Conservation (phyloP, 2,888 invertebrate genomes). For the Teleiodes luculella region DNA sequence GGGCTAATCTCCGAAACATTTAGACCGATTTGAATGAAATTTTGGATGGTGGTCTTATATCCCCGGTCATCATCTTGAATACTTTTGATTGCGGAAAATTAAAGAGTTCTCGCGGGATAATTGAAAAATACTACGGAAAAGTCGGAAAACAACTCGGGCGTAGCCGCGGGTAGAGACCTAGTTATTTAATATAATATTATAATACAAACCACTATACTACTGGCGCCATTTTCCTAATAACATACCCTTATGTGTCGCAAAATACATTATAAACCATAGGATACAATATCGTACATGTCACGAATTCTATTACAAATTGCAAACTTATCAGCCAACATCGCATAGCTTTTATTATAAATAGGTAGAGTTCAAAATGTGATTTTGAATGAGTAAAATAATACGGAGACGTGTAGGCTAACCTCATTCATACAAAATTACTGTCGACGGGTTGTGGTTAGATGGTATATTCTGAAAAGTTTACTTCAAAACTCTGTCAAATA, state of each 20-base stretch:
- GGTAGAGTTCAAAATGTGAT: slow-evolving; percentile 29
- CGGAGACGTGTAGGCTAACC: slow-evolving; percentile 51
- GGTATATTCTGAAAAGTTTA: slow-evolving; percentile 38
- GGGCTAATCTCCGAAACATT: too few relatives aligned
- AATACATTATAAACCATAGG: slow-evolving; percentile 35
- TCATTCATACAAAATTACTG: slow-evolving; percentile 58
- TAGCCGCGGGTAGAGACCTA: too few relatives aligned
- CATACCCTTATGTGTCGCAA: slow-evolving; percentile 41
- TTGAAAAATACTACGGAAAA: too few relatives aligned
- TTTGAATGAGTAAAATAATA: slow-evolving; percentile 17
- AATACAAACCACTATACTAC: too few relatives aligned
- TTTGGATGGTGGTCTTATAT: too few relatives aligned
- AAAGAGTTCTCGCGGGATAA: too few relatives aligned
- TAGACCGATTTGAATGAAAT: too few relatives aligned
- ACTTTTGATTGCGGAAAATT: too few relatives aligned
- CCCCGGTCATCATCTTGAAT: too few relatives aligned
- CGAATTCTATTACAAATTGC: slow-evolving; percentile 54
- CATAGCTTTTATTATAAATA: slow-evolving; percentile 25
- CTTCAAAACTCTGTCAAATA: too few relatives aligned
- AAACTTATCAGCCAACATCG: slow-evolving; percentile 31
- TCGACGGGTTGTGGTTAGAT: slow-evolving; percentile 46
- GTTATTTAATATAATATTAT: too few relatives aligned
- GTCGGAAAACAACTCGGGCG: too few relatives aligned
- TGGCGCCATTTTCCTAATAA: not conserved
- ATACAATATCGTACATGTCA: slow-evolving; percentile 37